Percentiles rank a stretch among this genome's conserved stretches.
phyloP scores from a whole-genome alignment of 1,140 invertebrate species.

The Notospermus geniculatus region DNA sequence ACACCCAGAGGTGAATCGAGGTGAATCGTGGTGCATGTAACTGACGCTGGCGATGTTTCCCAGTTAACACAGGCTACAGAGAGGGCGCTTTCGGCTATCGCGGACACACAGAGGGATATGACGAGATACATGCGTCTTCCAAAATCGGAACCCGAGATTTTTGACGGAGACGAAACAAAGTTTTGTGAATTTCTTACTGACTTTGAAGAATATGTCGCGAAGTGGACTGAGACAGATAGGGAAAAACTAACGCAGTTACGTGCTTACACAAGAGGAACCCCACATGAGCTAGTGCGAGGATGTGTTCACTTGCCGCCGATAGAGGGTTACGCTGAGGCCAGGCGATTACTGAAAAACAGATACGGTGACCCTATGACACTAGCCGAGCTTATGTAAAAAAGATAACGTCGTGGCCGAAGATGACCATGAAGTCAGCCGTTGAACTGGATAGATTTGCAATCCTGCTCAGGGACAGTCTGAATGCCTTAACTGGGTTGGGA shows the following conservation, averaged over 20 bases:
- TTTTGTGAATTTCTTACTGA: conserved; percentile 9
- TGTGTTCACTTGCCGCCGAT: background rate
- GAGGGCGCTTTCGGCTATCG: no score
- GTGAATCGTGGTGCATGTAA: no score
- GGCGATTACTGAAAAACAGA: background rate
- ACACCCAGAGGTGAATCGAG: no score
- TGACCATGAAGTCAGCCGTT: background rate
- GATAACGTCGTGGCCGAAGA: background rate
- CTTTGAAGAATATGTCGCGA: conserved; percentile 6
- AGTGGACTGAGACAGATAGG: conserved; percentile 1
- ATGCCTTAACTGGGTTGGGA: conserved; percentile 3
- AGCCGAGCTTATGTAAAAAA: conserved; percentile 7
- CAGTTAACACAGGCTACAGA: no score
- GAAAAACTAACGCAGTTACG: conserved; percentile 4
- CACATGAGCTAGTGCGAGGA: conserved; percentile 4
- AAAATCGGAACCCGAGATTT: conserved; percentile 4
- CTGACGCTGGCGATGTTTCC: no score
- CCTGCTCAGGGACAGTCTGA: conserved; percentile 1
- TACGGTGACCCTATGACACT: conserved; percentile 1
- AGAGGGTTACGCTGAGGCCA: background rate
- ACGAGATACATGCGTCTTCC: conserved; percentile 6
- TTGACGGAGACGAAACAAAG: conserved; percentile 8
- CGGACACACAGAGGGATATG: no score
- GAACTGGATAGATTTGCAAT: conserved; percentile 1
- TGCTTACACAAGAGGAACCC: background rate